A percentile compares a stretch with the other conserved stretches of the same genome.
These are phyloP conservation scores for Natator depressus DNA, from an alignment of 2,113 vertebrate genomes.

Conservation along the genomic window DNA sequence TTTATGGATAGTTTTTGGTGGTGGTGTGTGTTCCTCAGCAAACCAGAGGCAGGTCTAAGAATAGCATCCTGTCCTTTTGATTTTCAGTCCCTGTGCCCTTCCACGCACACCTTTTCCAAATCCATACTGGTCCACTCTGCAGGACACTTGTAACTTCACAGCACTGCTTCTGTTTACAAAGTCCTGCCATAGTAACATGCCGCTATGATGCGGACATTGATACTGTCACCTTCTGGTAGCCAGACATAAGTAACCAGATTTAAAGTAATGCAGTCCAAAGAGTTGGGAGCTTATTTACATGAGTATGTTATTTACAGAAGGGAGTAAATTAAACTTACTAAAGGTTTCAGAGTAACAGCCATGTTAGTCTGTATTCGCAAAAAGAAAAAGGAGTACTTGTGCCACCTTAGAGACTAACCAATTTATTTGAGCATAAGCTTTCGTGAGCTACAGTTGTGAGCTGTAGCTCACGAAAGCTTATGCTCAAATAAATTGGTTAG, in stretches of 20 bases:
- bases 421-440: too few relatives aligned
- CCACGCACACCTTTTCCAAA: neutral
- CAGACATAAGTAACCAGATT: constrained; percentile 26
- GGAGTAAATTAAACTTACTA: neutral
- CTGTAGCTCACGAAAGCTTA: too few relatives aligned
- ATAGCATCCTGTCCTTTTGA: neutral
- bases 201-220: neutral
- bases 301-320: neutral
- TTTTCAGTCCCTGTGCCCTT: neutral
- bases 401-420: too few relatives aligned
- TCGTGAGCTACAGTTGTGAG: too few relatives aligned
- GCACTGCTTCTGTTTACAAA: neutral
- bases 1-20: neutral
- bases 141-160: neutral
- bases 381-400: too few relatives aligned
- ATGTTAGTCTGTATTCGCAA: too few relatives aligned
- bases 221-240: neutral
- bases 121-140: neutral
- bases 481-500: too few relatives aligned
- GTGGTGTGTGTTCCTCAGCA: neutral
- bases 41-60: neutral
- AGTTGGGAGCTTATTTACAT: constrained; percentile 11
- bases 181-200: neutral
- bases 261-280: constrained; percentile 2
- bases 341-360: neutral